A percentile compares a stretch with the other conserved stretches of the same genome.
These are phyloP conservation scores for Lepidocyrtinus sp. DNA, from an alignment of 2,888 invertebrate species.

Conservation along the genomic window DNA sequence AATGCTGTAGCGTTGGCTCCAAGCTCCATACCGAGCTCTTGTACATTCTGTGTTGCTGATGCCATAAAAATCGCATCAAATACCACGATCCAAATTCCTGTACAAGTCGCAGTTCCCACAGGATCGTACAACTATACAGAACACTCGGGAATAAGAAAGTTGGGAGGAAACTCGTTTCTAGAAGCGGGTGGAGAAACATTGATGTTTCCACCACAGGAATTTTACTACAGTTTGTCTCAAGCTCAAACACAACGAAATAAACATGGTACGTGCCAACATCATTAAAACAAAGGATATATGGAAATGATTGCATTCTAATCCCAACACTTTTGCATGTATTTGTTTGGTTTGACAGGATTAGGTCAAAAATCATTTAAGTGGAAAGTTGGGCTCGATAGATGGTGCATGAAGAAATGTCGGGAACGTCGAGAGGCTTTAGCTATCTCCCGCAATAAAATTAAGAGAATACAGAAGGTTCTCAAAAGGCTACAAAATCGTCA, in stretches of 20 bases:
- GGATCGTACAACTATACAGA: neutral
- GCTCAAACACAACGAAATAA: neutral
- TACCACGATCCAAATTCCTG: slow-evolving; percentile 24
- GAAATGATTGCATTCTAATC: too few species aligned
- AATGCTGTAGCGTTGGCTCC: neutral
- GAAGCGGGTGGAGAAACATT: neutral
- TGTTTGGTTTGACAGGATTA: neutral
- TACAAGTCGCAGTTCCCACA: neutral
- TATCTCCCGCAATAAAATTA: neutral
- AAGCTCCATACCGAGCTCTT: neutral
- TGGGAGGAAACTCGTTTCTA: slow-evolving; percentile 8
- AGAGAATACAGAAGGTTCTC: neutral
- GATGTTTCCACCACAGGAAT: neutral
- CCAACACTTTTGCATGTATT: neutral
- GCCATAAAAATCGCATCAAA: neutral
- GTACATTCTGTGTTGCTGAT: slow-evolving; percentile 8
- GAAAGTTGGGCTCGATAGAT: neutral
- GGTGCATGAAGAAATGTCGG: slow-evolving; percentile 2
- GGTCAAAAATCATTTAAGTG: neutral
- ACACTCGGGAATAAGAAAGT: neutral
- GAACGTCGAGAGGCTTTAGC: neutral
- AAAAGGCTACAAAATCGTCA: slow-evolving; percentile 23
- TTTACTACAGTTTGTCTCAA: neutral
- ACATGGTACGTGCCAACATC: too few species aligned
- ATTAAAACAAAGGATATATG: too few species aligned